These are phyloP conservation scores for Gallinago media DNA, from an alignment of 2,113 vertebrate species.

Conservation along the genomic window DNA sequence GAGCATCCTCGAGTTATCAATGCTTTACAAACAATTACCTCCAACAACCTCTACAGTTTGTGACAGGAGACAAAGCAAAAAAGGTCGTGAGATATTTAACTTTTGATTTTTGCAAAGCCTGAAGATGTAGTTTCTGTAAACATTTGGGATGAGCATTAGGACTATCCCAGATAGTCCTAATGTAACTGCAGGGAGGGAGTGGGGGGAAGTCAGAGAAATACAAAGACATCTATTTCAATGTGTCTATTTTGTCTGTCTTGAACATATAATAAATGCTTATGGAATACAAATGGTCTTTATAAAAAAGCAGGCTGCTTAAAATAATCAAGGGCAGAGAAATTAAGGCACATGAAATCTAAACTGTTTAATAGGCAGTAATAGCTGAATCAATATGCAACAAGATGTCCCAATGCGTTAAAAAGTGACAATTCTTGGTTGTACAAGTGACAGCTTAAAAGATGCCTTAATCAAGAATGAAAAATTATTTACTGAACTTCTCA, in stretches of 20 bases:
- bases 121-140: background rate
- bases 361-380: conserved; percentile 39
- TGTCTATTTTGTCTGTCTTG: background rate
- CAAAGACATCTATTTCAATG: background rate
- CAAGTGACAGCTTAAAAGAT: conserved; percentile 31
- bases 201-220: background rate
- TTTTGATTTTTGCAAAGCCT: background rate
- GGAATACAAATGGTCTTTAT: background rate
- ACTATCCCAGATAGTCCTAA: background rate
- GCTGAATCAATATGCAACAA: conserved; percentile 1
- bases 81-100: background rate
- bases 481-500: conserved; percentile 30
- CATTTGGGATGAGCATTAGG: background rate
- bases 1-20: background rate
- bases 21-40: background rate
- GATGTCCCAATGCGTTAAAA: background rate
- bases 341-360: background rate
- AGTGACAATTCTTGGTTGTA: background rate
- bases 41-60: background rate
- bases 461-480: conserved; percentile 31
- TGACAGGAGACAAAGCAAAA: background rate
- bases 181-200: rapidly evolving
- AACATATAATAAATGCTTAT: background rate
- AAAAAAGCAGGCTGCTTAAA: background rate
- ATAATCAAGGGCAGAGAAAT: background rate